Percentiles rank a stretch among this genome's conserved stretches.
These are phyloP conservation scores for Craniophora ligustri DNA, from an alignment of 2,888 invertebrate species.

Conservation along the genomic window DNA sequence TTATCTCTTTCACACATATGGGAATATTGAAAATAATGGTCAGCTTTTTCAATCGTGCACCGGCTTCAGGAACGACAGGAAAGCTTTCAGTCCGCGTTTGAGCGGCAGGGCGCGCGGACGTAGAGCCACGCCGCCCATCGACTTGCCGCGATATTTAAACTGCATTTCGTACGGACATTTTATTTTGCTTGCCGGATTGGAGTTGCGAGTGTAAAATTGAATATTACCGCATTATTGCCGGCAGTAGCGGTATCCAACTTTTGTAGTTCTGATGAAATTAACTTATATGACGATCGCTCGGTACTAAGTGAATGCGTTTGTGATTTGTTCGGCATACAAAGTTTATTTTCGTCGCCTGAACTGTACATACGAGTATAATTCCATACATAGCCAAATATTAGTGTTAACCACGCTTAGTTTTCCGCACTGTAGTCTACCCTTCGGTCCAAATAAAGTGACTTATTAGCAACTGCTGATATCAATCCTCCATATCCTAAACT, in stretches of 20 bases:
- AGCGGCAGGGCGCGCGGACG: conserved; percentile 79
- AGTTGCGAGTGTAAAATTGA: conserved; percentile 43
- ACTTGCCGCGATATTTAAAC: conserved; percentile 67
- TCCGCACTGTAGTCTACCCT: conserved; percentile 56
- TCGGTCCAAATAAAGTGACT: conserved; percentile 84
- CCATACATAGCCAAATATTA: conserved; percentile 53
- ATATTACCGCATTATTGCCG: conserved; percentile 36
- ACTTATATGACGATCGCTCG: conserved; percentile 40
- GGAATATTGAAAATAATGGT: conserved; percentile 63
- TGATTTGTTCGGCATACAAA: conserved; percentile 69
- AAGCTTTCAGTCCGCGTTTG: conserved; percentile 82
- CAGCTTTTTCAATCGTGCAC: conserved; percentile 70
- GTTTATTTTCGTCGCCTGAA: conserved; percentile 71
- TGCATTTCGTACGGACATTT: conserved; percentile 60
- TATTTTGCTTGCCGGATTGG: conserved; percentile 61
- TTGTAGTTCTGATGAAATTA: conserved; percentile 29
- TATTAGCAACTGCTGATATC: conserved; percentile 74
- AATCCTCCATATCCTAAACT: conserved; percentile 62
- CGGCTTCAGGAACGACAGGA: conserved; percentile 67
- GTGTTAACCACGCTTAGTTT: conserved; percentile 43
- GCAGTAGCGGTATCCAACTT: conserved; percentile 32
- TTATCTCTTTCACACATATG: conserved; percentile 67
- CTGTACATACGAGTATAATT: conserved; percentile 59
- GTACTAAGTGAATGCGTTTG: conserved; percentile 67
- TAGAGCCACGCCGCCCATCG: conserved; percentile 62